phyloP scores from a whole-genome alignment of 53 echinoderm and acorn worm genomes.

The Temnopleurus reevesii region DNA sequence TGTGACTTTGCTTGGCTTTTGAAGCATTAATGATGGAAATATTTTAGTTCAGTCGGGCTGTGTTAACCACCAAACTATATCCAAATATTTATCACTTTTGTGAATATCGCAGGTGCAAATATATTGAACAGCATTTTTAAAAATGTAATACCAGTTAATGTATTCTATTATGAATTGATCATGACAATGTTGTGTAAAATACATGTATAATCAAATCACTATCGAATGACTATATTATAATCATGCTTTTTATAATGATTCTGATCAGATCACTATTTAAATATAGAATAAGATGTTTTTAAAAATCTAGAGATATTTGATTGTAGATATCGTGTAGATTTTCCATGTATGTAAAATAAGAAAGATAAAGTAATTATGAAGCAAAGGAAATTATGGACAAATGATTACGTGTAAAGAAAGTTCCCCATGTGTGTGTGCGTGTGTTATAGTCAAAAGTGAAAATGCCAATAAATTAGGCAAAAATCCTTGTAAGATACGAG shows the following conservation, averaged over 20 bases:
- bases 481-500: slow-evolving; percentile 37
- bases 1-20: not conserved
- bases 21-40: not conserved
- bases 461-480: slow-evolving; percentile 48
- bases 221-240: slow-evolving; percentile 10
- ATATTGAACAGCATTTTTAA: not conserved
- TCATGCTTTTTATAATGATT: slow-evolving; percentile 34
- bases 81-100: not conserved
- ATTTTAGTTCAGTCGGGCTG: not conserved
- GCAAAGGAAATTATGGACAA: not conserved
- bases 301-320: slow-evolving; percentile 11
- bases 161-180: slow-evolving; percentile 7
- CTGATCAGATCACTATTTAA: slow-evolving; percentile 2
- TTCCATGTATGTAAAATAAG: slow-evolving; percentile 17
- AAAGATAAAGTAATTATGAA: not conserved
- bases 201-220: not conserved
- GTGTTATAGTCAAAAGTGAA: slow-evolving; percentile 31
- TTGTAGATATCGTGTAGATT: slow-evolving; percentile 34
- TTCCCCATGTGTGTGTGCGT: slow-evolving; percentile 32
- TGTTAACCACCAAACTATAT: not conserved
- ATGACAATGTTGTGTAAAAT: not conserved
- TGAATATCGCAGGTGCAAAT: slow-evolving; percentile 20
- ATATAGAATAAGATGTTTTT: slow-evolving; percentile 1
- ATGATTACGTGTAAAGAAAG: not conserved
- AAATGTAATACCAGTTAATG: not conserved